These are phyloP conservation scores for Sphaerodactylus townsendi DNA, from an alignment of 2,113 vertebrate species.

Conservation along the genomic window DNA sequence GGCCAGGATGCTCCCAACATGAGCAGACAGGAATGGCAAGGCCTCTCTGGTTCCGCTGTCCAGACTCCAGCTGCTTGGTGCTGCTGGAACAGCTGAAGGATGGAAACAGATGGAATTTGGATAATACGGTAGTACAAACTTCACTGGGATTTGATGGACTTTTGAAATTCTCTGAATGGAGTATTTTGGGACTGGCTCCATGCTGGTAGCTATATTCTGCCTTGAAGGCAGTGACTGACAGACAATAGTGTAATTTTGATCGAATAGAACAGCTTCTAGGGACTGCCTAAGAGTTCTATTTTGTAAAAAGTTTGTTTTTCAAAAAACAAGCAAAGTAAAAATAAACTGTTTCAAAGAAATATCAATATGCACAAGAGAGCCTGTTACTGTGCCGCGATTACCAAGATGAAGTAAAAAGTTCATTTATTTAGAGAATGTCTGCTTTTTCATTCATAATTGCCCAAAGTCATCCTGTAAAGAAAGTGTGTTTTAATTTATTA, in stretches of 20 bases:
- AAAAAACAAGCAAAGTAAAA: constrained; percentile 34
- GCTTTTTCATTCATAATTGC: too few relatives aligned
- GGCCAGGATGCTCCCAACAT: constrained; percentile 82
- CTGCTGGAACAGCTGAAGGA: constrained; percentile 85
- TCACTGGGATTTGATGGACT: constrained; percentile 21
- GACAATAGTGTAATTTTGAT: neutral
- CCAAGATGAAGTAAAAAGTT: neutral
- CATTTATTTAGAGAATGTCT: too few relatives aligned
- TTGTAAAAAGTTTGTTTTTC: constrained; percentile 5
- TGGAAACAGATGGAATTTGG: constrained; percentile 72
- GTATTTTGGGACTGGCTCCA: constrained; percentile 4
- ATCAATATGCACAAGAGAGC: neutral
- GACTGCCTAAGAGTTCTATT: constrained; percentile 16
- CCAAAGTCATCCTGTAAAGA: too few relatives aligned
- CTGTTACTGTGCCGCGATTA: constrained; percentile 9
- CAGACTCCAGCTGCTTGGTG: constrained; percentile 90
- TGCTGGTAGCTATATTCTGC: neutral
- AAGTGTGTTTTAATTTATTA: too few relatives aligned
- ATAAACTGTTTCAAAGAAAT: constrained; percentile 22
- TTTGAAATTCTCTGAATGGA: constrained; percentile 5
- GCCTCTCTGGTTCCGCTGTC: constrained; percentile 90
- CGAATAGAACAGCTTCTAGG: constrained; percentile 14
- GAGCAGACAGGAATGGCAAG: constrained; percentile 86
- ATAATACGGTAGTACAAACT: constrained; percentile 44
- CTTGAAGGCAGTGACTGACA: constrained; percentile 19